These are phyloP conservation scores for Plutella xylostella DNA, from an alignment of 2,888 invertebrate species.

Conservation along the genomic window DNA sequence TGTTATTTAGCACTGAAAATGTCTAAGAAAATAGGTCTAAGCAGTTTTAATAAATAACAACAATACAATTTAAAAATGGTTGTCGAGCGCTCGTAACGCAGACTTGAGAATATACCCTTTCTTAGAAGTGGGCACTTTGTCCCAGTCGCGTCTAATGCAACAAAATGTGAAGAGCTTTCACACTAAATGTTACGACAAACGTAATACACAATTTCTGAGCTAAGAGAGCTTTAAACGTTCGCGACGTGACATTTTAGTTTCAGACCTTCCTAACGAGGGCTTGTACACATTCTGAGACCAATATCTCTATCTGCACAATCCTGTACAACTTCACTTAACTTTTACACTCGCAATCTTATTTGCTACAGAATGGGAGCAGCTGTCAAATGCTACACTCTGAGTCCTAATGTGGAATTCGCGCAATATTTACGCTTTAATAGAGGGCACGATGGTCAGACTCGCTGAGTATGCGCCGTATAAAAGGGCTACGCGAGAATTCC, in stretches of 20 bases:
- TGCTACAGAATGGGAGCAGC: too few species aligned
- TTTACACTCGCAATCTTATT: too few species aligned
- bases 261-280: slow-evolving; percentile 36
- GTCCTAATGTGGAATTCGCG: neutral
- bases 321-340: too few species aligned
- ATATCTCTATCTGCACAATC: too few species aligned
- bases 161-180: slow-evolving; percentile 25
- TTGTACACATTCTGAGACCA: slow-evolving; percentile 13
- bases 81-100: too few species aligned
- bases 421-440: neutral
- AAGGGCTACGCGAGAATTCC: slow-evolving; percentile 5
- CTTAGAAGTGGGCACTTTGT: too few species aligned
- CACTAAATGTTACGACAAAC: slow-evolving; percentile 40
- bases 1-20: too few species aligned
- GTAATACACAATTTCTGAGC: slow-evolving; percentile 32
- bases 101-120: too few species aligned
- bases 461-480: neutral
- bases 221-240: slow-evolving; percentile 31
- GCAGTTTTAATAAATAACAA: too few species aligned
- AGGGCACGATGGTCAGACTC: neutral
- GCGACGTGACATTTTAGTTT: slow-evolving; percentile 45
- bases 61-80: too few species aligned
- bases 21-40: too few species aligned
- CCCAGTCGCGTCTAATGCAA: slow-evolving; percentile 16
- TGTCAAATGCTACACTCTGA: neutral